phyloP scores from a whole-genome alignment of 2,888 invertebrate species.

The Adela reaumurella region DNA sequence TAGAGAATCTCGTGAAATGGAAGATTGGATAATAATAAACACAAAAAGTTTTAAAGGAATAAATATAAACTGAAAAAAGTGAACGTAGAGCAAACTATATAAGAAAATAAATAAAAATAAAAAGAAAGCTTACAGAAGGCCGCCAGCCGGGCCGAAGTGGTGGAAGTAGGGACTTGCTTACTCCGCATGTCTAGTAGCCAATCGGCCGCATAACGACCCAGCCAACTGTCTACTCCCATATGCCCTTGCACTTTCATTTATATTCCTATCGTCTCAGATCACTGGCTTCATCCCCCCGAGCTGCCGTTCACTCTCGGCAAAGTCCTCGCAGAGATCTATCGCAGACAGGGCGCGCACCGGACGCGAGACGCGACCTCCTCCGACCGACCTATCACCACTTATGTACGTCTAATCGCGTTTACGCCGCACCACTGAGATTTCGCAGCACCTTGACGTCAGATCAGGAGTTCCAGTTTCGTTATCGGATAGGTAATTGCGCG shows the following conservation, averaged over 20 bases:
- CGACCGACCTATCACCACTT: not conserved
- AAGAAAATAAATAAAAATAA: slow-evolving; percentile 47
- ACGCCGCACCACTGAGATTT: slow-evolving; percentile 28
- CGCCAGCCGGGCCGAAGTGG: slow-evolving; percentile 52
- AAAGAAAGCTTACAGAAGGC: slow-evolving; percentile 54
- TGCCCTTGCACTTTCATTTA: slow-evolving; percentile 47
- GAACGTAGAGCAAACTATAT: slow-evolving; percentile 19
- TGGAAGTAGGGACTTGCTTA: slow-evolving; percentile 52
- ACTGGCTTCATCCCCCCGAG: not conserved
- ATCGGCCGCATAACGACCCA: slow-evolving; percentile 48
- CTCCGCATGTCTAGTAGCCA: slow-evolving; percentile 53
- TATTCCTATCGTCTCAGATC: not conserved
- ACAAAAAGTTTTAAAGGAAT: slow-evolving; percentile 9
- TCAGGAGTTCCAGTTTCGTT: slow-evolving; percentile 21
- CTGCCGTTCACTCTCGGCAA: not conserved
- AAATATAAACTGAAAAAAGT: slow-evolving; percentile 13
- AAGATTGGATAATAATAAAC: too few species aligned
- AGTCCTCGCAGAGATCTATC: too few species aligned
- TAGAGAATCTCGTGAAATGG: too few species aligned
- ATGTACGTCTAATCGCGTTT: slow-evolving; percentile 15
- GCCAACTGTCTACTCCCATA: slow-evolving; percentile 53
- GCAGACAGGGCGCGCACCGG: too few species aligned
- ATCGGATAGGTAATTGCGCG: slow-evolving; percentile 2
- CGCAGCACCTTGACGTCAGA: slow-evolving; percentile 32
- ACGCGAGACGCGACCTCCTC: too few species aligned